Evolutionary conservation across 2,113 vertebrate species (phyloP).

Genomic region (Callocephalon fimbriatum): DNA sequence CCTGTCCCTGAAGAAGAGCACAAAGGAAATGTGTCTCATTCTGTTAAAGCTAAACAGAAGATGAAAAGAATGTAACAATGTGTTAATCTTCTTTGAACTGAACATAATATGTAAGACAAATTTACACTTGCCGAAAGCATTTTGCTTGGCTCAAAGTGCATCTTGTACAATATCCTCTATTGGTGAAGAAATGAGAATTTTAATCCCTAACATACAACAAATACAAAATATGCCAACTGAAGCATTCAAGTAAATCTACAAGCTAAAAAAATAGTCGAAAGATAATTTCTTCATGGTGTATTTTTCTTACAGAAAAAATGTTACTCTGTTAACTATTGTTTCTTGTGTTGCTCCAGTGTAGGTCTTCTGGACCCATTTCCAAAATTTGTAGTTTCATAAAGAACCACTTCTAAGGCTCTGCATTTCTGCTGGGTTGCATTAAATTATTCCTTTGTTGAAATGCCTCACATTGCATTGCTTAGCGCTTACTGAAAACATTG

Average conservation of each 20-base stretch:
- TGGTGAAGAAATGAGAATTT: slow-evolving; percentile 43
- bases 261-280: slow-evolving; percentile 39
- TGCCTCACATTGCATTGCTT: slow-evolving; percentile 73
- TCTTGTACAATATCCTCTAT: not conserved
- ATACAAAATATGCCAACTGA: not conserved
- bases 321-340: slow-evolving; percentile 54
- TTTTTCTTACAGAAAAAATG: slow-evolving; percentile 62
- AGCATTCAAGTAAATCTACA: slow-evolving; percentile 38
- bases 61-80: not conserved
- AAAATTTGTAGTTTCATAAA: slow-evolving; percentile 68
- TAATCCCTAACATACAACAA: slow-evolving; percentile 47
- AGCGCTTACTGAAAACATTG: slow-evolving; percentile 71
- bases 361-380: slow-evolving; percentile 55
- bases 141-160: not conserved
- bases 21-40: not conserved
- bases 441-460: slow-evolving; percentile 71
- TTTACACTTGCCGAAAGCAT: slow-evolving; percentile 21
- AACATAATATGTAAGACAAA: slow-evolving; percentile 37
- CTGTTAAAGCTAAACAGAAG: not conserved
- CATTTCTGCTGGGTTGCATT: slow-evolving; percentile 72
- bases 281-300: slow-evolving; percentile 51
- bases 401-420: slow-evolving; percentile 72
- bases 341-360: slow-evolving; percentile 57
- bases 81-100: slow-evolving; percentile 36
- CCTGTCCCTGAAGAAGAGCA: not conserved